Evolutionary conservation across 2,888 invertebrate species (phyloP).

Genomic region (Rhagium mordax): DNA sequence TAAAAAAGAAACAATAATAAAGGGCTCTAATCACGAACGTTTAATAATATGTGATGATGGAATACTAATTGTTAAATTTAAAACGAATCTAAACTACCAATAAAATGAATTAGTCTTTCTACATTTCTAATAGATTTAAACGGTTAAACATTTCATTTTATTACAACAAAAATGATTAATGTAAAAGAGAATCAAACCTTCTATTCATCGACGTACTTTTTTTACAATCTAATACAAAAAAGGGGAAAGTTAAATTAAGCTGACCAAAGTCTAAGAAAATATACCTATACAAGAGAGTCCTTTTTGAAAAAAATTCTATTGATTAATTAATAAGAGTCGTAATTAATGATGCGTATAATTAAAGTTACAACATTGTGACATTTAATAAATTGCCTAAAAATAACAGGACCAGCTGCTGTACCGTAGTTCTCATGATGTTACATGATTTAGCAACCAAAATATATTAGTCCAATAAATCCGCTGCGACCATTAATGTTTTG

Average conservation of each 20-base stretch:
- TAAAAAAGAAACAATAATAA: too few species aligned
- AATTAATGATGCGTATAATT: constrained; percentile 53
- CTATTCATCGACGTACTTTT: too few species aligned
- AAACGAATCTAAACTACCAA: too few species aligned
- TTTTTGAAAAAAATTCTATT: constrained; percentile 33
- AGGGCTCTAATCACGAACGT: too few species aligned
- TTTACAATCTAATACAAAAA: too few species aligned
- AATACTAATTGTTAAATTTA: too few species aligned
- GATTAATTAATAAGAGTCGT: constrained; percentile 48
- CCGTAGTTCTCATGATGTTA: constrained; percentile 49
- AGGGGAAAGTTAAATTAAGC: neutral
- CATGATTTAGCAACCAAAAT: constrained; percentile 52
- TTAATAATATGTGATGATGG: too few species aligned
- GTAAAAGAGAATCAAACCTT: too few species aligned
- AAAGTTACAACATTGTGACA: constrained; percentile 55
- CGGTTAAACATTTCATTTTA: too few species aligned
- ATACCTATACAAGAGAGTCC: neutral
- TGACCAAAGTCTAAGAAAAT: neutral
- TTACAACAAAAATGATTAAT: too few species aligned
- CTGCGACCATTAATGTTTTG: constrained; percentile 43
- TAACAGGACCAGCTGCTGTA: constrained; percentile 54
- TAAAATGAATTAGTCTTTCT: too few species aligned
- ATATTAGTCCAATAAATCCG: constrained; percentile 52
- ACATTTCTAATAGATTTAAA: too few species aligned
- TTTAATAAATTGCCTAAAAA: constrained; percentile 56